A percentile compares a stretch with the other conserved stretches of the same genome.
Evolutionary conservation across 1,140 invertebrate genomes (phyloP).

Genomic region (Cydia pomonella): DNA sequence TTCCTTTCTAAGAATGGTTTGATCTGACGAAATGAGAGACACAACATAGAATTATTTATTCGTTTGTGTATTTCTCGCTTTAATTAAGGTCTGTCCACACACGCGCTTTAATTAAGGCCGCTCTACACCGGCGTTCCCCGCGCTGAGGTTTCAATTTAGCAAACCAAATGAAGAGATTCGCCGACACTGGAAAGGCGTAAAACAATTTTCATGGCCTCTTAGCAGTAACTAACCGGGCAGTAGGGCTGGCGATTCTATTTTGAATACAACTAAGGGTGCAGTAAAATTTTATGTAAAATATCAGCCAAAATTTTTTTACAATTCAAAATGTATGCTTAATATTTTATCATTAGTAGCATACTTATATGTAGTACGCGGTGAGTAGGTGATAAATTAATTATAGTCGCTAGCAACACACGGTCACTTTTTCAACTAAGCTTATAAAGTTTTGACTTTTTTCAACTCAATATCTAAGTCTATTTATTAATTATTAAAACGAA

Average conservation of each 20-base stretch:
- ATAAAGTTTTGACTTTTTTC: no score
- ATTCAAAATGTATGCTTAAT: no score
- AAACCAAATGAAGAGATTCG: slow-evolving; percentile 64
- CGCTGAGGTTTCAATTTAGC: slow-evolving; percentile 65
- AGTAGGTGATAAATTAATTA: no score
- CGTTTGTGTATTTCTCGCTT: slow-evolving; percentile 7
- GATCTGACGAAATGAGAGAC: no score
- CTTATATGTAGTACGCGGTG: no score
- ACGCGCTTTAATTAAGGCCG: slow-evolving; percentile 29
- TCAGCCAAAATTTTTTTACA: neutral
- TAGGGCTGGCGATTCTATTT: slow-evolving; percentile 51
- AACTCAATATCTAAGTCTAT: no score
- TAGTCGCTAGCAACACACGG: no score
- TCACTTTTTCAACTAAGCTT: no score
- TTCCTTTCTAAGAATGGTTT: no score
- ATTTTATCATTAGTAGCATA: no score
- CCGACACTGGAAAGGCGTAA: slow-evolving; percentile 76
- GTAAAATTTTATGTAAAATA: no score
- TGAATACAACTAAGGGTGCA: neutral
- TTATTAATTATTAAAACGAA: no score
- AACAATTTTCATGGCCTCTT: slow-evolving; percentile 75
- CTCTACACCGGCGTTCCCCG: slow-evolving; percentile 34
- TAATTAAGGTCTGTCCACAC: slow-evolving; percentile 15
- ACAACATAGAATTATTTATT: neutral
- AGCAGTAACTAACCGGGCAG: slow-evolving; percentile 62